Base-by-base conservation (phyloP, 2,888 invertebrate genomes). In the Hanleya hanleyi region DNA sequence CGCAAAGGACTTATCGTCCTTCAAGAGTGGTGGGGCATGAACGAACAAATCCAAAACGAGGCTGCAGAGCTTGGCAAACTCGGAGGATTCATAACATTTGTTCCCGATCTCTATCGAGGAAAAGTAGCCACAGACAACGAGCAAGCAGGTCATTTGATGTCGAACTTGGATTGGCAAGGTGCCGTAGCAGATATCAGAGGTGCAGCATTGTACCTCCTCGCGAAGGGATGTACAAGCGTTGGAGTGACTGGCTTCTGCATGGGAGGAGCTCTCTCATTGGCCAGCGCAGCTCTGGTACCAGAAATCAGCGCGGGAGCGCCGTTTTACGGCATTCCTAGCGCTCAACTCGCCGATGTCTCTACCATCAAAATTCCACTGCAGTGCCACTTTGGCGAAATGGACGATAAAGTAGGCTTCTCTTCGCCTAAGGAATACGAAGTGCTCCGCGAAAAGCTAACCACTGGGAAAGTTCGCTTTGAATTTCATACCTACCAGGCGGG, bases 161-260 rank as follows among this genome's bases (percentile, higher is more conserved):
- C 62, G n/a, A 76, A 80, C 35, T 76, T 88, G 51, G 86, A 88
- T 76, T 88, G 87, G 87, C 47, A 68, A 1, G 88, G 87, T 4
- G 88, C 87, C 0, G 77, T 88, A 12, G 51, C 77, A 22, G 88
- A 88, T 67, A 83, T 88, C 36, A 67, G 76, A 57, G 88, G 79
- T 2, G 84, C 85, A 33, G 86, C 83, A n/a, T 69, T 76, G 64
- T 85, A 75, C 71, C 78, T 87, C 12, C 74, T 78, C 37, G n/a
- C 22, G 3, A 74, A 70, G n/a, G 86, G 86, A 4, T 86, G 86
- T 69, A 64, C n/a, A 49, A 86, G 84, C 77, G 85, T 89, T 26
- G 89, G 88, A 0, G 87, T 88, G n/a, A 86, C 85, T 0, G 89
- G 89, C 7, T 89, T 88, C 79, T 88, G 89, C 71, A 87, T 89